phyloP scores from a whole-genome alignment of 2,888 invertebrate species.

The Apoda limacodes region DNA sequence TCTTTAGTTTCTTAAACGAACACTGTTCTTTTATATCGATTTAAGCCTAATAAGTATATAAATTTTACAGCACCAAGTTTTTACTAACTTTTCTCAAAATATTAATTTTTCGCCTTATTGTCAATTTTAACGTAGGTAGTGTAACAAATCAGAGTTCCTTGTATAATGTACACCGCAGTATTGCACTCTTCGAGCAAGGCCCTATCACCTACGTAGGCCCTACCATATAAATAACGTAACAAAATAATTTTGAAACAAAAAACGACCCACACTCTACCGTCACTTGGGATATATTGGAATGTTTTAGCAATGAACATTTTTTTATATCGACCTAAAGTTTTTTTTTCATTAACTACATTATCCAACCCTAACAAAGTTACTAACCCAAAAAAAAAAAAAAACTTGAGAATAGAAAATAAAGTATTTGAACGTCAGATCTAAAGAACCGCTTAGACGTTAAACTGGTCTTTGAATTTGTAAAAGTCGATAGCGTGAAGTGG shows the following conservation, averaged over 20 bases:
- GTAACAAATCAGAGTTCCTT: conserved; percentile 58
- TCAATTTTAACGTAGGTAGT: conserved; percentile 66
- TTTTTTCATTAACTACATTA: too few relatives aligned
- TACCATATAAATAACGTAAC: too few relatives aligned
- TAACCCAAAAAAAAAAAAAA: conserved; percentile 5
- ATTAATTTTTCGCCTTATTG: conserved; percentile 67
- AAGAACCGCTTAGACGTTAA: conserved; percentile 46
- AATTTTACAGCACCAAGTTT: conserved; percentile 71
- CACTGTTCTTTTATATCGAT: conserved; percentile 58
- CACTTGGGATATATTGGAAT: conserved; percentile 39
- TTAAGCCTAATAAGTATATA: conserved; percentile 71
- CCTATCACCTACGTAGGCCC: too few relatives aligned
- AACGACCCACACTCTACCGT: conserved; percentile 24
- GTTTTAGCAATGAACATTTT: too few relatives aligned
- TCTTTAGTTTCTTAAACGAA: conserved; percentile 66
- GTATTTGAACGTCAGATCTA: not conserved
- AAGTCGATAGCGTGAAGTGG: conserved; percentile 61
- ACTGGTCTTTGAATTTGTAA: conserved; percentile 70
- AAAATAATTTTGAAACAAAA: conserved; percentile 12
- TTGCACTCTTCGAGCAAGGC: conserved; percentile 44
- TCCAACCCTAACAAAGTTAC: too few relatives aligned
- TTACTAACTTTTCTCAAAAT: conserved; percentile 65
- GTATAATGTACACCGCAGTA: conserved; percentile 46
- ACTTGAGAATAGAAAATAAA: not conserved
- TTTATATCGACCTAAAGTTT: too few relatives aligned